Conservation (phyloP, 2,888 invertebrate species). For the Dynastes grantii region DNA sequence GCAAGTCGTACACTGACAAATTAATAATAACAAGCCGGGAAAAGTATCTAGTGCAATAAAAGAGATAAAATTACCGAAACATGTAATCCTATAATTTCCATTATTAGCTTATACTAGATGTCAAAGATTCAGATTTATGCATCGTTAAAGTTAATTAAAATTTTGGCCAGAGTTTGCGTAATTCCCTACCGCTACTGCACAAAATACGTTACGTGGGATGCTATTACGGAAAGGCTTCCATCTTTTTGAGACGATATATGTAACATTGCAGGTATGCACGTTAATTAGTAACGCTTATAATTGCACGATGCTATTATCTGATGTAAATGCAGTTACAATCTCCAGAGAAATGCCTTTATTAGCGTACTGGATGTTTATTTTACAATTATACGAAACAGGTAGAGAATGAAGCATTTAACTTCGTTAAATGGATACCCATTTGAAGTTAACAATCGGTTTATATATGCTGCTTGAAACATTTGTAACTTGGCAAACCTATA, state of each 20-base stretch:
- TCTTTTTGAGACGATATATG: constrained; percentile 28
- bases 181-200: background rate
- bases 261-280: constrained; percentile 4
- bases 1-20: no score
- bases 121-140: no score
- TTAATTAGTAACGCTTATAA: constrained; percentile 54
- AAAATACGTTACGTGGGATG: background rate
- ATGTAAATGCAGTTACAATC: constrained; percentile 51
- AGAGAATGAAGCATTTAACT: constrained; percentile 5
- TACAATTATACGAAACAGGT: background rate
- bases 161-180: no score
- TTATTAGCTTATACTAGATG: no score
- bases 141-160: no score
- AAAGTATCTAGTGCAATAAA: no score
- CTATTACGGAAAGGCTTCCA: constrained; percentile 20
- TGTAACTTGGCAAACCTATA: background rate
- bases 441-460: no score
- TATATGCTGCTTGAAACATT: background rate
- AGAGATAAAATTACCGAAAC: no score
- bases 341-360: constrained; percentile 26
- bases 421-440: background rate
- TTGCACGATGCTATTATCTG: constrained; percentile 55
- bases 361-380: background rate
- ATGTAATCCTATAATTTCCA: no score
- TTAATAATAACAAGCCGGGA: no score